phyloP scores from a whole-genome alignment of 1,140 invertebrate genomes.

The Papilio polyxenes region DNA sequence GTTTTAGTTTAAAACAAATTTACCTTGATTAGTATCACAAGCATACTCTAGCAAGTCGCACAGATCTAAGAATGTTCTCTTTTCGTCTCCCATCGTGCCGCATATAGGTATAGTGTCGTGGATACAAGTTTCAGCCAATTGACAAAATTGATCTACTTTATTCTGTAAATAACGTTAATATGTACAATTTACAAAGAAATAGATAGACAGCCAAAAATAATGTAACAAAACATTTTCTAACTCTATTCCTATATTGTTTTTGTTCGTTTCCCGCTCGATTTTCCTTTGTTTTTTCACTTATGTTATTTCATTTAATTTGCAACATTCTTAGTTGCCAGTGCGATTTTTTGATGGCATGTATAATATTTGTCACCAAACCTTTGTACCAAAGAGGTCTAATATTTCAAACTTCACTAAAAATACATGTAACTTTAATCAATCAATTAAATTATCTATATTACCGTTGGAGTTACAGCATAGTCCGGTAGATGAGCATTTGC shows the following conservation, averaged over 20 bases:
- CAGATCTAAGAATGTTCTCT: conserved; percentile 65
- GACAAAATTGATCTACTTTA: conserved; percentile 67
- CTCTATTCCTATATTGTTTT: too few species aligned
- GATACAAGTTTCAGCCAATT: conserved; percentile 63
- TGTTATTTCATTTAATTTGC: too few species aligned
- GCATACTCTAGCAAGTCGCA: conserved; percentile 71
- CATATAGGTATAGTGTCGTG: conserved; percentile 73
- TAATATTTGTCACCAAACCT: too few species aligned
- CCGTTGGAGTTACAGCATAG: conserved; percentile 57
- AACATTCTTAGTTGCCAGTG: too few species aligned
- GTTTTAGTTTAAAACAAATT: neutral
- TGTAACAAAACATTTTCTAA: too few species aligned
- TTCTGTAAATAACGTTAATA: conserved; percentile 54
- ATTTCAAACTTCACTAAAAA: too few species aligned
- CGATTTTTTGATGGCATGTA: too few species aligned
- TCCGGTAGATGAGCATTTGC: conserved; percentile 57
- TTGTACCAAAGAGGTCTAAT: too few species aligned
- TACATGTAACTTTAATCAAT: too few species aligned
- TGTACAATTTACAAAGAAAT: neutral
- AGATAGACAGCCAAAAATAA: too few species aligned
- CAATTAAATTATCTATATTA: conserved; percentile 45
- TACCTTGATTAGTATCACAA: conserved; percentile 69
- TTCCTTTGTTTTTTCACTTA: too few species aligned
- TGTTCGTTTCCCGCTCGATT: too few species aligned
- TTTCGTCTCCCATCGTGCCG: conserved; percentile 66